Conservation (phyloP, 1,140 invertebrate species). For the Eumaeus atala region DNA sequence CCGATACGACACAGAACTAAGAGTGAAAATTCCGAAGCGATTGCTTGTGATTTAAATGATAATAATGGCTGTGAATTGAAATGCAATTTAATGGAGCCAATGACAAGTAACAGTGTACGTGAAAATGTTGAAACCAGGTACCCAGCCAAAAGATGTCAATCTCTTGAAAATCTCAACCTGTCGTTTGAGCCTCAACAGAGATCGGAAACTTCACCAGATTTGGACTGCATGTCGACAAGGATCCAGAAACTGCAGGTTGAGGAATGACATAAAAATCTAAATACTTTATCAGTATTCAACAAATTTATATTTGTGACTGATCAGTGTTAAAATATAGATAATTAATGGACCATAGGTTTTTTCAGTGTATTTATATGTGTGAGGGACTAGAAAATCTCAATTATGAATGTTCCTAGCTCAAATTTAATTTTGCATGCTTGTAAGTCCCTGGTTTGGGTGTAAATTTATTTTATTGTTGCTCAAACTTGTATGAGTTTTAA, state of each 20-base stretch:
- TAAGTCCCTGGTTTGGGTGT: slow-evolving; percentile 21
- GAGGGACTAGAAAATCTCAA: slow-evolving; percentile 36
- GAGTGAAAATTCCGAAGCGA: slow-evolving; percentile 76
- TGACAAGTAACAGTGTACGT: slow-evolving; percentile 43
- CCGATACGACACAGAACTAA: slow-evolving; percentile 74
- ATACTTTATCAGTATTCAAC: slow-evolving; percentile 16
- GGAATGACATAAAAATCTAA: slow-evolving; percentile 53
- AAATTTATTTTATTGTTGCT: slow-evolving; percentile 24
- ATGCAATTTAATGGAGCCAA: slow-evolving; percentile 55
- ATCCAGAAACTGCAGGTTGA: slow-evolving; percentile 67
- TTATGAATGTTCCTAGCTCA: slow-evolving; percentile 49
- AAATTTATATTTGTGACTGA: slow-evolving; percentile 19
- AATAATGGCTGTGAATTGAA: slow-evolving; percentile 45
- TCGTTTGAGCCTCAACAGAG: slow-evolving; percentile 40
- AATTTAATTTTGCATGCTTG: slow-evolving; percentile 47
- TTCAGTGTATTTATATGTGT: slow-evolving; percentile 49
- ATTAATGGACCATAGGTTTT: slow-evolving; percentile 32
- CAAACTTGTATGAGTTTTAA: slow-evolving; percentile 13
- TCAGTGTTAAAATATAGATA: slow-evolving; percentile 20
- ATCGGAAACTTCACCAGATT: slow-evolving; percentile 52
- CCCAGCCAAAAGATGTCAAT: slow-evolving; percentile 60
- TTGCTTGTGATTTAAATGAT: slow-evolving; percentile 52
- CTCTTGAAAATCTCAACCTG: slow-evolving; percentile 61
- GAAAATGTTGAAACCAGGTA: slow-evolving; percentile 37
- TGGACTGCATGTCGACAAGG: slow-evolving; percentile 63